phyloP scores from a whole-genome alignment of 1,140 invertebrate genomes.

The Rhagoletis pomonella region DNA sequence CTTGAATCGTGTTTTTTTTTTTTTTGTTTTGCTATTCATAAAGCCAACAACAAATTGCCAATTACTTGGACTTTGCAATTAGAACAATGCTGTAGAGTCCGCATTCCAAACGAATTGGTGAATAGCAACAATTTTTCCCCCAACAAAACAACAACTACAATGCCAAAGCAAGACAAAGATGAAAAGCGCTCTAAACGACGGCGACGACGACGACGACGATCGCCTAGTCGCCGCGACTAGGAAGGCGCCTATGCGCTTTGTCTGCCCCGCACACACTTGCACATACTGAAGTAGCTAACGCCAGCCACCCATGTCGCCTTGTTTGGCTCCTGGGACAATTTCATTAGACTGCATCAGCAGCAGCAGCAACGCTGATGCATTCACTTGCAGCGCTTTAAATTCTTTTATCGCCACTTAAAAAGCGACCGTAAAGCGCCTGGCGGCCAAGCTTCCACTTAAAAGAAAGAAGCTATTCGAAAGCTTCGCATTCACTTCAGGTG shows the following conservation, averaged over 20 bases:
- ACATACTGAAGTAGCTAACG: conserved; percentile 3
- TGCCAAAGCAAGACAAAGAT: not conserved
- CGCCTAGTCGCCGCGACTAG: conserved; percentile 39
- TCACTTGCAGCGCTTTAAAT: not conserved
- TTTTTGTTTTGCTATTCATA: conserved; percentile 1
- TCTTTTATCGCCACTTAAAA: conserved; percentile 48
- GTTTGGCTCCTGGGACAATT: conserved; percentile 47
- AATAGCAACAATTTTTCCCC: not conserved
- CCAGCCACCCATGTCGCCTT: conserved; percentile 48
- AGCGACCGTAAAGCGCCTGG: conserved; percentile 32
- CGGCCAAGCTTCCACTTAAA: conserved; percentile 43
- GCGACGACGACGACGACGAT: not conserved
- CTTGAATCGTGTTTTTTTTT: not conserved
- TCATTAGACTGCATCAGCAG: conserved; percentile 11
- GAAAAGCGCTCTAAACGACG: conserved; percentile 2
- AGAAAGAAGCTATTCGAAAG: conserved; percentile 16
- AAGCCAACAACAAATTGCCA: conserved; percentile 50
- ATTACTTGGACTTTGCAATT: conserved; percentile 48
- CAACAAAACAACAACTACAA: conserved; percentile 12
- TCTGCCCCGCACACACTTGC: not conserved
- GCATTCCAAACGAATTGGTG: not conserved
- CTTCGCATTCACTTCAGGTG: not conserved
- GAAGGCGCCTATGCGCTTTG: conserved; percentile 9
- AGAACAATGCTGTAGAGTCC: conserved; percentile 30
- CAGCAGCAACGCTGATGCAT: not conserved